Percentiles rank a stretch among this genome's conserved stretches.
Conservation (phyloP, 2,797 vertebrate species). For the Fistularia commersonii region DNA sequence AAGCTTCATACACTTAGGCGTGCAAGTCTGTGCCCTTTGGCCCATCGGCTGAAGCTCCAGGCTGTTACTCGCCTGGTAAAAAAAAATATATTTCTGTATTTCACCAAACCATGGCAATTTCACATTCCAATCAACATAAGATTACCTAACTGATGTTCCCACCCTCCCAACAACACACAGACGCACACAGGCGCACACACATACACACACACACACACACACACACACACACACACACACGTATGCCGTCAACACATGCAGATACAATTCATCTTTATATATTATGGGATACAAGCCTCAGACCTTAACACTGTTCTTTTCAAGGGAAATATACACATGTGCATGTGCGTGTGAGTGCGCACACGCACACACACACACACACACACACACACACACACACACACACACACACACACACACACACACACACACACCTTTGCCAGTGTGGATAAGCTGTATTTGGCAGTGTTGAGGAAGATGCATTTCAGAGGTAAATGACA, state of each 20-base stretch:
- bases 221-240: conserved; percentile 6
- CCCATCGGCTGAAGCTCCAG: conserved; percentile 17
- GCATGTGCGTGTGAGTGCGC: too few species aligned
- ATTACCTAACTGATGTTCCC: conserved; percentile 6
- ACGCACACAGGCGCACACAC: conserved; percentile 4
- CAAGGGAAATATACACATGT: conserved; percentile 10
- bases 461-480: conserved; percentile 72
- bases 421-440: conserved; percentile 27
- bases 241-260: not conserved
- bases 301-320: conserved; percentile 21
- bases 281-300: conserved; percentile 45
- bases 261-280: conserved; percentile 50
- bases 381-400: conserved; percentile 1
- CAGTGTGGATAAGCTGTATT: conserved; percentile 67
- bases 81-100: conserved; percentile 32
- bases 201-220: conserved; percentile 1
- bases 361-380: conserved; percentile 1
- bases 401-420: conserved; percentile 6
- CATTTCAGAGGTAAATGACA: conserved; percentile 80
- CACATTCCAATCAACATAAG: conserved; percentile 34
- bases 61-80: conserved; percentile 21
- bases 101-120: conserved; percentile 35
- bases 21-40: not conserved
- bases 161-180: too few species aligned
- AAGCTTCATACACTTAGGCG: not conserved